These are phyloP conservation scores for Eubucco bourcierii DNA, from an alignment of 2,113 vertebrate genomes.

Conservation along the genomic window DNA sequence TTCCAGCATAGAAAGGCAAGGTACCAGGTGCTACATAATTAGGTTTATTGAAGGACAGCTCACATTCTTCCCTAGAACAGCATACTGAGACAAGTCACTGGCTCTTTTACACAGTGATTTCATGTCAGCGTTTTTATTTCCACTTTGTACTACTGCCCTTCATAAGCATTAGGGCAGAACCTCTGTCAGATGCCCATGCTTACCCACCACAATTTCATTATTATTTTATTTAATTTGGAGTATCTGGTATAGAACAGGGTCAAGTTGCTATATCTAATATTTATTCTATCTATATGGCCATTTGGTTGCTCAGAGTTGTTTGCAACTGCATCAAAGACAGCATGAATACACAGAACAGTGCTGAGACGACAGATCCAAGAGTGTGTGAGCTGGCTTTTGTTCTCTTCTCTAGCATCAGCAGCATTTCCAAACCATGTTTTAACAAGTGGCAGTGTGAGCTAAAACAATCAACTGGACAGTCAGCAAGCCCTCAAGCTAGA, in stretches of 20 bases:
- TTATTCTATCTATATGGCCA: not conserved
- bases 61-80: not conserved
- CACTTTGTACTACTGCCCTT: not conserved
- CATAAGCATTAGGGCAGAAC: not conserved
- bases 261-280: not conserved
- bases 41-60: not conserved
- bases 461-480: not conserved
- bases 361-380: constrained; percentile 36
- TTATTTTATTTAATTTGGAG: not conserved
- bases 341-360: constrained; percentile 17
- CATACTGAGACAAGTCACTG: not conserved
- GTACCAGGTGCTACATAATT: not conserved
- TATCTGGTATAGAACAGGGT: not conserved
- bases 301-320: not conserved
- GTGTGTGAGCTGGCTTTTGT: not conserved
- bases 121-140: not conserved
- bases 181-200: not conserved
- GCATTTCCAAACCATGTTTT: constrained; percentile 33
- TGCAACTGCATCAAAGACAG: constrained; percentile 2
- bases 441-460: not conserved
- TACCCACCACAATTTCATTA: not conserved
- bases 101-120: not conserved
- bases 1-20: not conserved
- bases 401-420: constrained; percentile 32
- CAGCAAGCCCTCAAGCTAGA: constrained; percentile 29